phyloP scores from a whole-genome alignment of 2,888 invertebrate genomes.

The Drosophila birchii region DNA sequence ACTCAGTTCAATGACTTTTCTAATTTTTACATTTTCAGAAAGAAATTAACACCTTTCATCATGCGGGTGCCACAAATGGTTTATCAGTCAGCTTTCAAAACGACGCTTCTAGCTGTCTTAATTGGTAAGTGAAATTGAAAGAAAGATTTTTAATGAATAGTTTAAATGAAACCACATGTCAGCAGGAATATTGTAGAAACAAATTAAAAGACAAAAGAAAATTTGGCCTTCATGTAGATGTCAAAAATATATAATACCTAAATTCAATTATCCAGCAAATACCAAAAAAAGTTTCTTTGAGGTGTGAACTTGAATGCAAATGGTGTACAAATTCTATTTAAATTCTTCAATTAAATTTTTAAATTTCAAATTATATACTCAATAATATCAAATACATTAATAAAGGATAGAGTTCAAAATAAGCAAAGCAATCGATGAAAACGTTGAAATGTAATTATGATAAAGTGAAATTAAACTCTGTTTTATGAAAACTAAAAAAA shows the following conservation, averaged over 20 bases:
- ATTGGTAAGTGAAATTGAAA: conserved; percentile 55
- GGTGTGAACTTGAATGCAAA: not conserved
- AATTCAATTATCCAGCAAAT: not conserved
- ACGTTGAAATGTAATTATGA: conserved; percentile 30
- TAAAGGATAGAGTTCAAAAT: not conserved
- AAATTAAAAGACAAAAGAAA: not conserved
- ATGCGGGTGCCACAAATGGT: conserved; percentile 57
- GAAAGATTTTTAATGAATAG: not conserved
- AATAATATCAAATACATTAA: not conserved
- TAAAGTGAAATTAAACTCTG: not conserved
- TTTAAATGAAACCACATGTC: not conserved
- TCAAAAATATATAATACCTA: not conserved
- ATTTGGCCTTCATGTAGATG: not conserved
- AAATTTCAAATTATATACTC: not conserved
- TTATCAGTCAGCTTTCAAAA: conserved; percentile 43
- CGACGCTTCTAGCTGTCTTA: conserved; percentile 43
- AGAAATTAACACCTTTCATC: conserved; percentile 12
- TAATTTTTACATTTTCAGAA: conserved; percentile 35
- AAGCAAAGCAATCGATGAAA: too few species aligned
- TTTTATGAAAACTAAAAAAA: not conserved
- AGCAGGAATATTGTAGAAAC: not conserved
- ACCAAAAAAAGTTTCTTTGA: not conserved
- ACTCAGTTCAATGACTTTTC: not conserved
- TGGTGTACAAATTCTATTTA: not conserved
- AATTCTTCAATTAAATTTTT: not conserved